Base-by-base conservation (phyloP, 2,797 vertebrate genomes). In the Jordanella pulchra region DNA sequence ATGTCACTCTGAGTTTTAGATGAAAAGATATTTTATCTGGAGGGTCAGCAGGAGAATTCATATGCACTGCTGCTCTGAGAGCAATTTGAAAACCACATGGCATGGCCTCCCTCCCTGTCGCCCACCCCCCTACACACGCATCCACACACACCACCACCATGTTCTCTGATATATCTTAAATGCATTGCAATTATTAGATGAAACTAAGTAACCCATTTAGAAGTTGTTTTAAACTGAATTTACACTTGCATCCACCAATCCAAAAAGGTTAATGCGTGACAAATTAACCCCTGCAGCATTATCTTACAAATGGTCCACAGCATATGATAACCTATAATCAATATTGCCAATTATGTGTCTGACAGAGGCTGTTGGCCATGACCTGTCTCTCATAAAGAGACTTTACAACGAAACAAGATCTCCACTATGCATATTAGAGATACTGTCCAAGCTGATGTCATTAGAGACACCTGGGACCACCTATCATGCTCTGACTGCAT, bases 241-340 rank as follows among this genome's bases (percentile, higher is more conserved):
- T 93, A 86, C 87, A 87, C 87, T 65, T 89, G 86, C 86, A 91
- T 81, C 80, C 90, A 87, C 77, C 65, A 73, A 89, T 89, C 89
- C 92, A 79, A 39, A 89, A 91, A 93, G 94, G 94, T 95, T 95
- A 95, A 95, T 95, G 94, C 93, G 82, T 90, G 92, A 93, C 93
- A 94, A 94, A 94, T 95, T 93, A 95, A 95, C 94, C 94, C 93
- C 93, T 93, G 86, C 77, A 90, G 93, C 92, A 93, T 95, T 94
- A 93, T 93, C 94, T 93, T 93, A 90, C 93, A 95, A 95, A 95
- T 94, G 94, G 93, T 92, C 93, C 3, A 80, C 90, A 92, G 93
- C 93, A 93, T 92, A 94, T 93, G 94, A 95, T 95, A 95, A 95
- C 94, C 94, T 95, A 95, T 95, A 95, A 95, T 95, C 95, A 95